phyloP scores from a whole-genome alignment of 2,888 invertebrate species.

The Trisateles emortualis region DNA sequence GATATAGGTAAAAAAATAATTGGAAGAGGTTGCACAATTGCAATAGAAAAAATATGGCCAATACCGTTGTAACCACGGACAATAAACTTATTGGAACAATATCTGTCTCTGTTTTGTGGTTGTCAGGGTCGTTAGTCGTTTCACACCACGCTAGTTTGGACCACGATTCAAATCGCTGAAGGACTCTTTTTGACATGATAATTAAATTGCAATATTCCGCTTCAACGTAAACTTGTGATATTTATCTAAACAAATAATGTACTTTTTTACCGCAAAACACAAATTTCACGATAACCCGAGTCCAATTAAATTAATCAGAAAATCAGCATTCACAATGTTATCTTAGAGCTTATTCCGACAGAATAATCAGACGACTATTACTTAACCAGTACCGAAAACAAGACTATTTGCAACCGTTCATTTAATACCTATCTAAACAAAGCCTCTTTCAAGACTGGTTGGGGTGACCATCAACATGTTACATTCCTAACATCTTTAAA shows the following conservation, averaged over 20 bases:
- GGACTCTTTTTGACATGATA: too few relatives aligned
- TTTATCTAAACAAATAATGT: neutral
- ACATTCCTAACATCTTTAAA: too few relatives aligned
- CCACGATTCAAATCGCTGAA: too few relatives aligned
- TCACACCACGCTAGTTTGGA: too few relatives aligned
- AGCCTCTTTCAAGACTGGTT: neutral
- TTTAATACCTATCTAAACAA: slow-evolving; percentile 15
- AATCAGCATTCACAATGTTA: slow-evolving; percentile 22
- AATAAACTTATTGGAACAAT: too few relatives aligned
- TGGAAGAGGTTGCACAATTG: too few relatives aligned
- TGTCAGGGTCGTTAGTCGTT: too few relatives aligned
- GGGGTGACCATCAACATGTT: slow-evolving; percentile 2
- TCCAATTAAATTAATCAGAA: slow-evolving; percentile 20
- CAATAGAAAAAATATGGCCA: too few relatives aligned
- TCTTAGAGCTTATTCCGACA: slow-evolving; percentile 2
- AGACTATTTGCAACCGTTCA: slow-evolving; percentile 13
- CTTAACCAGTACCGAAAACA: slow-evolving; percentile 15
- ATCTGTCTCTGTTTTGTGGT: too few relatives aligned
- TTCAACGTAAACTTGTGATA: neutral
- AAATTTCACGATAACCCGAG: neutral
- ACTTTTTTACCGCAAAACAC: slow-evolving; percentile 1
- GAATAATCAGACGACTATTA: slow-evolving; percentile 17
- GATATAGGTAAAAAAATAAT: too few relatives aligned
- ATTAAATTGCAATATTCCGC: too few relatives aligned
- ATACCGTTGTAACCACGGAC: too few relatives aligned